Evolutionary conservation across 1,140 invertebrate species (phyloP).

Genomic region (Helicorthomorpha holstii): DNA sequence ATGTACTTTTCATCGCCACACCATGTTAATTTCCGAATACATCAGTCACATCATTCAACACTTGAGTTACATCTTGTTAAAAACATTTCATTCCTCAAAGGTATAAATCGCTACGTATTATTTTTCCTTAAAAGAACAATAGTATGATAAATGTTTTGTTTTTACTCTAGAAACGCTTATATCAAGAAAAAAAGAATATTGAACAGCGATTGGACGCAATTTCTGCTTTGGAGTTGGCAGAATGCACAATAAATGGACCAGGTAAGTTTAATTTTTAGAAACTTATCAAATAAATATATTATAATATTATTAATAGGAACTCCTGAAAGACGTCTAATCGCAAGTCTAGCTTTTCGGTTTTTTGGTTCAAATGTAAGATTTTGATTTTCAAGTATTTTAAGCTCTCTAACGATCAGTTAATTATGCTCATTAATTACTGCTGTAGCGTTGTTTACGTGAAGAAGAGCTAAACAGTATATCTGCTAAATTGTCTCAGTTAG

Average conservation of each 20-base stretch:
- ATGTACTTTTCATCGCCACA: constrained; percentile 40
- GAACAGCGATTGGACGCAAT: no score
- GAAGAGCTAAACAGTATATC: constrained; percentile 20
- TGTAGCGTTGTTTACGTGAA: no score
- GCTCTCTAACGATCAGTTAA: no score
- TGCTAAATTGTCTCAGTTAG: constrained; percentile 39
- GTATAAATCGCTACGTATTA: constrained; percentile 19
- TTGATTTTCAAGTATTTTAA: constrained; percentile 7
- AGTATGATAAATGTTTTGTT: neutral
- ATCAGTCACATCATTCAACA: constrained; percentile 48
- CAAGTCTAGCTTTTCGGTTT: constrained; percentile 44
- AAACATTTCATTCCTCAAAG: constrained; percentile 35
- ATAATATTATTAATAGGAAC: constrained; percentile 26
- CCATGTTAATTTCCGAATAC: constrained; percentile 36
- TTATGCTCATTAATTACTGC: no score
- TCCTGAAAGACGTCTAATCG: constrained; percentile 40
- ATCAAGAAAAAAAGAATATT: neutral
- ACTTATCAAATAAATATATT: neutral
- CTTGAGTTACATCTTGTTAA: constrained; percentile 43
- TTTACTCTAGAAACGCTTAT: neutral
- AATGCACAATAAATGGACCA: constrained; percentile 49
- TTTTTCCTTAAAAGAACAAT: neutral
- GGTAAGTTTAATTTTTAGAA: constrained; percentile 14
- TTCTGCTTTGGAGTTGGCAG: constrained; percentile 50
- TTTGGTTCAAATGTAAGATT: constrained; percentile 34